A percentile compares a stretch with the other conserved stretches of the same genome.
These are phyloP conservation scores for Caenorhabditis briggsae DNA, from an alignment of 1,140 invertebrate genomes.

Conservation along the genomic window DNA sequence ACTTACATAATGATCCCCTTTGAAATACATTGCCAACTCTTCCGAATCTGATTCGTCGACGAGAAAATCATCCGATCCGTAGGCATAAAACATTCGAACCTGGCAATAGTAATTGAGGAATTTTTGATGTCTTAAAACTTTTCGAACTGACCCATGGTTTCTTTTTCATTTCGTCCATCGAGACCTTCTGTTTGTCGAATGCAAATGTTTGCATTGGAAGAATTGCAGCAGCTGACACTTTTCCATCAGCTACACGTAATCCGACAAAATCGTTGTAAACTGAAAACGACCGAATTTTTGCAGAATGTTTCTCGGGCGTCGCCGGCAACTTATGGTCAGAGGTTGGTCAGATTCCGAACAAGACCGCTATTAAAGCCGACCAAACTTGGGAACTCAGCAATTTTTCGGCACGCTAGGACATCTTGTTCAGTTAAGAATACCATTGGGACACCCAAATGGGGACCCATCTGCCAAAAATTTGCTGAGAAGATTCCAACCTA, in stretches of 20 bases:
- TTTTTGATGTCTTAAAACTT: not conserved
- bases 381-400: too few relatives aligned
- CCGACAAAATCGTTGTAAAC: slow-evolving; percentile 41
- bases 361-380: too few relatives aligned
- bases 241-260: slow-evolving; percentile 4
- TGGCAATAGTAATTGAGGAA: not conserved
- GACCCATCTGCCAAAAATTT: too few relatives aligned
- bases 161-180: slow-evolving; percentile 33
- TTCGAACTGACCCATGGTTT: slow-evolving; percentile 21
- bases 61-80: slow-evolving; percentile 14
- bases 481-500: too few relatives aligned
- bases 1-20: slow-evolving; percentile 43
- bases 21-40: slow-evolving; percentile 32
- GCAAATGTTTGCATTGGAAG: slow-evolving; percentile 38
- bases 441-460: too few relatives aligned
- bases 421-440: too few relatives aligned
- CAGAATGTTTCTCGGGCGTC: too few relatives aligned
- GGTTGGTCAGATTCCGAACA: too few relatives aligned
- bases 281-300: not conserved
- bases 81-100: slow-evolving; percentile 46
- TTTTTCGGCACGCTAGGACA: too few relatives aligned
- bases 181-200: slow-evolving; percentile 14
- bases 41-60: slow-evolving; percentile 32
- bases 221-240: slow-evolving; percentile 22
- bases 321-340: too few relatives aligned